Evolutionary conservation across 1,140 invertebrate genomes (phyloP).

Genomic region (Xylocopa sonorina): DNA sequence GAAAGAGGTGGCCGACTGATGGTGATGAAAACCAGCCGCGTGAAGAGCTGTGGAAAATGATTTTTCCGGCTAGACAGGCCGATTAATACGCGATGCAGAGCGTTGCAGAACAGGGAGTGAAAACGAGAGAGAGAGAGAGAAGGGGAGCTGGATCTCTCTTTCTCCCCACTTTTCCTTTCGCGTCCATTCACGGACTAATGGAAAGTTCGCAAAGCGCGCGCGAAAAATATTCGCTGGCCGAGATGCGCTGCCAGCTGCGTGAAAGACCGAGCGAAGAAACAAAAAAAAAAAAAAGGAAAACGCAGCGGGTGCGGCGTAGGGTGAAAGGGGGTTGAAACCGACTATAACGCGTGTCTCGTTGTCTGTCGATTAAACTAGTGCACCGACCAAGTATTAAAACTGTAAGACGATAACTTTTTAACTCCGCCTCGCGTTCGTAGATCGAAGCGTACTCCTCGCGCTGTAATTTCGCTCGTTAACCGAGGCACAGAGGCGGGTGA

Average conservation of each 20-base stretch:
- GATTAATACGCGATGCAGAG: slow-evolving; percentile 36
- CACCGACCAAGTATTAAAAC: neutral
- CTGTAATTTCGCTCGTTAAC: too few relatives aligned
- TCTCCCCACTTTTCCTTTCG: neutral
- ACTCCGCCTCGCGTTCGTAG: neutral
- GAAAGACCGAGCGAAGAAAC: too few relatives aligned
- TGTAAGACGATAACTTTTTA: neutral
- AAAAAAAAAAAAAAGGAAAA: neutral
- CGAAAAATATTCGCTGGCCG: slow-evolving; percentile 25
- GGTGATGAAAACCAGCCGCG: slow-evolving; percentile 13
- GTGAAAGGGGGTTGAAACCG: neutral
- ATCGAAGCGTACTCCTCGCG: too few relatives aligned
- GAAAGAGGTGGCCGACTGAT: neutral
- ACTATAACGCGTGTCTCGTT: neutral
- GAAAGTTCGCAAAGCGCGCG: slow-evolving; percentile 32
- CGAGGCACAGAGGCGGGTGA: too few relatives aligned
- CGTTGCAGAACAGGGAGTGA: neutral
- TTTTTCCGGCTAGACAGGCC: slow-evolving; percentile 32
- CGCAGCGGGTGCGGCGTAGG: neutral
- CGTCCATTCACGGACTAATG: slow-evolving; percentile 32
- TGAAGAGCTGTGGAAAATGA: slow-evolving; percentile 9
- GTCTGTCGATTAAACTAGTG: neutral
- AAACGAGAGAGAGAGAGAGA: neutral
- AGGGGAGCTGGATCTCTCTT: neutral
- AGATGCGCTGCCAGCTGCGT: neutral